phyloP scores from a whole-genome alignment of 2,113 vertebrate genomes.

The Protobothrops mucrosquamatus region DNA sequence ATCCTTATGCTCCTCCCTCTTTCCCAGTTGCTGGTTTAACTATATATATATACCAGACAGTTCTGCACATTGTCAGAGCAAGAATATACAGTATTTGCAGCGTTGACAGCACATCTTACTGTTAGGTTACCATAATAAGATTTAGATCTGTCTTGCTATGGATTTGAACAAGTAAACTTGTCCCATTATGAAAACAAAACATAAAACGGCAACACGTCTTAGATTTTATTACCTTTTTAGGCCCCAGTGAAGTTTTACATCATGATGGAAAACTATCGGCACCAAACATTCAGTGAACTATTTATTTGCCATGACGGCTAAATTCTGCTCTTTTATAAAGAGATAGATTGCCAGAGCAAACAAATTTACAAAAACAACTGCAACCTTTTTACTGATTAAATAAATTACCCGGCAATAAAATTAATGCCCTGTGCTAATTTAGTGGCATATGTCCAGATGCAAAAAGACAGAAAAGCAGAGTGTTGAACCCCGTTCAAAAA shows the following conservation, averaged over 20 bases:
- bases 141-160: neutral
- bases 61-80: too few relatives aligned
- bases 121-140: neutral
- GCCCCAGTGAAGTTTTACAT: neutral
- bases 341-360: constrained; percentile 6
- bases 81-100: too few relatives aligned
- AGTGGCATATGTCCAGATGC: neutral
- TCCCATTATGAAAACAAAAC: neutral
- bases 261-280: neutral
- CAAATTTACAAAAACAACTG: neutral
- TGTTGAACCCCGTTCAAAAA: neutral
- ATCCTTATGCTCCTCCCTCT: too few relatives aligned
- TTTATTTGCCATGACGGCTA: neutral
- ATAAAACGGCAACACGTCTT: neutral
- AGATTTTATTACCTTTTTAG: neutral
- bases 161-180: neutral
- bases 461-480: neutral
- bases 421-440: constrained; percentile 16
- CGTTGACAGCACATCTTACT: too few relatives aligned
- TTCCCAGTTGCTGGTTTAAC: too few relatives aligned
- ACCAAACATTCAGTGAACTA: neutral
- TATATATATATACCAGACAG: too few relatives aligned
- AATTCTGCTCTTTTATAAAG: constrained; percentile 4
- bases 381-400: neutral
- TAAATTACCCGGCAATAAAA: constrained; percentile 11